Evolutionary conservation across 2,113 vertebrate genomes (phyloP).

Genomic region (Trichomycterus rosablanca): DNA sequence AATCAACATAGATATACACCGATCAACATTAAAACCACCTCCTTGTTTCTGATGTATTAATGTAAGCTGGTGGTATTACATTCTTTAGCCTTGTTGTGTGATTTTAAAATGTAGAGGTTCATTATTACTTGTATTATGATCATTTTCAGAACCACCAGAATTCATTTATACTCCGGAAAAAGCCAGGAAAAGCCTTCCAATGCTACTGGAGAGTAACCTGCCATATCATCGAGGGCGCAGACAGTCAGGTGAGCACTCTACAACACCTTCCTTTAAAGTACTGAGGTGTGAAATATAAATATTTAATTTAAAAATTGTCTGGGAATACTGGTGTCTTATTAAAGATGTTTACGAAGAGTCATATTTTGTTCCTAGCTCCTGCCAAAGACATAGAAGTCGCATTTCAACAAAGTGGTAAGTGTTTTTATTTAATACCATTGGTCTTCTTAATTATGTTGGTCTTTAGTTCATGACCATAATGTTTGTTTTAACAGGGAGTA

Average conservation of each 20-base stretch:
- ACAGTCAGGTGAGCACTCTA: conserved; percentile 70
- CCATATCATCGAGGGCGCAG: conserved; percentile 66
- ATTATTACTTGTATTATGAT: too few species aligned
- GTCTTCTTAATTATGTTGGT: background rate
- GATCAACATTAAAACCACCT: too few species aligned
- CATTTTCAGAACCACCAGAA: conserved; percentile 69
- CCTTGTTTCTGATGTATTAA: too few species aligned
- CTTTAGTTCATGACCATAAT: too few species aligned
- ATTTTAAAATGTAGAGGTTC: too few species aligned
- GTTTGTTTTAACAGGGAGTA: too few species aligned
- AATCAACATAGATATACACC: too few species aligned
- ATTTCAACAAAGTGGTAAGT: conserved; percentile 58
- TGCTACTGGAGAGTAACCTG: conserved; percentile 63
- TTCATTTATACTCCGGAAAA: conserved; percentile 71
- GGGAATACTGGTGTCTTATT: background rate
- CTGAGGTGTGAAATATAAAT: background rate
- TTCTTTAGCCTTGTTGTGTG: too few species aligned
- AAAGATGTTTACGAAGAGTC: background rate
- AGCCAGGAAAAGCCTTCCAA: conserved; percentile 62
- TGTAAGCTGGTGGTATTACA: too few species aligned
- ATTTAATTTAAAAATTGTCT: background rate
- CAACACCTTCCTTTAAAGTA: background rate
- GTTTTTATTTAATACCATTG: background rate
- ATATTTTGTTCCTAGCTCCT: conserved; percentile 57
- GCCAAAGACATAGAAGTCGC: conserved; percentile 68